Conservation (phyloP, 2,888 invertebrate genomes). For the Protophormia terraenovae region DNA sequence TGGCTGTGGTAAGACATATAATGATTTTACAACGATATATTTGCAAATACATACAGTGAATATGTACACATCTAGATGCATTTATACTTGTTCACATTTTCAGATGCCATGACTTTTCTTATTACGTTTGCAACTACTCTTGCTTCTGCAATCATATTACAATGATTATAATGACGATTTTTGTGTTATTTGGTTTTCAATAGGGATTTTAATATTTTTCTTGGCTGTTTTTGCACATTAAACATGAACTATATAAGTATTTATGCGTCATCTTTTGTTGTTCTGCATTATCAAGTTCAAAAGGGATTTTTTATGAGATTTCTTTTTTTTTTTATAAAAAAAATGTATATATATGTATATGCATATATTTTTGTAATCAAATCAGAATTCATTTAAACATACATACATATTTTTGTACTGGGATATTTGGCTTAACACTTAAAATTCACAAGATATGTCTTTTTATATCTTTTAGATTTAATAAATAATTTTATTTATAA, state of each 20-base stretch:
- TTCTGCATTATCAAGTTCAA: constrained; percentile 24
- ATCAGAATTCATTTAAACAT: background rate
- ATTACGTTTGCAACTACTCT: background rate
- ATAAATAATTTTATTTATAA: background rate
- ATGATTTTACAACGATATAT: background rate
- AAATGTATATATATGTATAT: background rate
- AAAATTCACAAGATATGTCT: background rate
- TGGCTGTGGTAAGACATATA: background rate
- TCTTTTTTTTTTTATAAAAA: background rate
- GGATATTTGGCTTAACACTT: background rate
- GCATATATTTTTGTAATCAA: background rate
- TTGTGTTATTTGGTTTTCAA: constrained; percentile 27
- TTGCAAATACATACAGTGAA: background rate
- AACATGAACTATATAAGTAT: background rate
- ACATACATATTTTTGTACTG: background rate
- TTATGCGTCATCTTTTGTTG: constrained; percentile 27
- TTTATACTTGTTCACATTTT: background rate
- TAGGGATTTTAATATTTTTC: background rate
- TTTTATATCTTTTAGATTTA: background rate
- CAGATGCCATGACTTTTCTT: constrained; percentile 7
- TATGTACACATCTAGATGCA: background rate
- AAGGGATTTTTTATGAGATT: background rate
- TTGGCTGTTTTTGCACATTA: background rate
- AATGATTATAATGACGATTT: constrained; percentile 18
- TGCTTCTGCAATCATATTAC: constrained; percentile 17